These are phyloP conservation scores for Taurulus bubalis DNA, from an alignment of 2,113 vertebrate genomes.

Conservation along the genomic window DNA sequence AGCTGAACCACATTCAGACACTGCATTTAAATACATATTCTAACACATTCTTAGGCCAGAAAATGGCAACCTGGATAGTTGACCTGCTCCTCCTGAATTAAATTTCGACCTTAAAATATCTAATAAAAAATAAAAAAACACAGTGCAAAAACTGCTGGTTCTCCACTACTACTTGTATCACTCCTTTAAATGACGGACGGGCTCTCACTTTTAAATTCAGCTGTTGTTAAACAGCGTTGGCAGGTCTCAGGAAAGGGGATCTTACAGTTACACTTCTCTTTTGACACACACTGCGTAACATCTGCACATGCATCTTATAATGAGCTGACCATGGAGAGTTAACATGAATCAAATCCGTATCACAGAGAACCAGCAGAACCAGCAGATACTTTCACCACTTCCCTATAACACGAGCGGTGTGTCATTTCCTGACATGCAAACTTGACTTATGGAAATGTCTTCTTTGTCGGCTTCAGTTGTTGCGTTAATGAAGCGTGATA, in stretches of 20 bases:
- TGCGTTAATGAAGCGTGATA: not conserved
- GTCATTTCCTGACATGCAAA: not conserved
- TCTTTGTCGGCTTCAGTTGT: no score
- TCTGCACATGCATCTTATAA: conserved; percentile 7
- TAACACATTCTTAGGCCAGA: not conserved
- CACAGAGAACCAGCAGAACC: not conserved
- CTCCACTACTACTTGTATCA: conserved; percentile 6
- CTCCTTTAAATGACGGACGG: not conserved
- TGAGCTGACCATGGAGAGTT: not conserved
- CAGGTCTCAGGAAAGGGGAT: conserved; percentile 1
- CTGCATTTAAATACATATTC: conserved; percentile 28
- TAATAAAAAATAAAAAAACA: not conserved
- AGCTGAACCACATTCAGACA: not conserved
- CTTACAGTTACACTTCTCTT: not conserved
- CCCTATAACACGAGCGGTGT: not conserved
- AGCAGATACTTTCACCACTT: not conserved
- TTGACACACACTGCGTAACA: not conserved
- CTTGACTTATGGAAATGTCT: conserved; percentile 8
- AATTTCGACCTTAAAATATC: conserved; percentile 5
- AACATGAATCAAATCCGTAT: not conserved
- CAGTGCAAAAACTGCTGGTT: conserved; percentile 5
- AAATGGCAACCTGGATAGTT: no score
- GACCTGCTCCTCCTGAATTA: no score
- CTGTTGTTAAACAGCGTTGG: not conserved
- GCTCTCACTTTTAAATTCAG: conserved; percentile 42